Base-by-base conservation (phyloP, 2,113 vertebrate genomes). In the Peromyscus polionotus region DNA sequence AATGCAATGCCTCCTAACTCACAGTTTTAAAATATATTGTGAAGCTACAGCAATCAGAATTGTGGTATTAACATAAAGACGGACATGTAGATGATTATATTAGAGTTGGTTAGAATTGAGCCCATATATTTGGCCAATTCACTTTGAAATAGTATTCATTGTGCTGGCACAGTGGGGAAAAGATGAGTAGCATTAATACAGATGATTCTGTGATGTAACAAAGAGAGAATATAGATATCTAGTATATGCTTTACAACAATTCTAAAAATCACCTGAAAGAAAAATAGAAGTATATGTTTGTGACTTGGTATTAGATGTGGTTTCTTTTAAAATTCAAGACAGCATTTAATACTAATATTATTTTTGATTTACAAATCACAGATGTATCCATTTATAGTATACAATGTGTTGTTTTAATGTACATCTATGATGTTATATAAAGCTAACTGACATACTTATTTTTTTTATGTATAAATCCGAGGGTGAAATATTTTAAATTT, bases 101-200 rank as follows among this genome's bases (percentile, higher is more conserved):
- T 57, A 92, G 84, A 90, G 57, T 42, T 63, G 22, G 36, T 72
- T 19, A 93, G 48, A 90, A 80, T 48, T 79, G 89, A 84, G 73
- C 57, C 86, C 2, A 51, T 68, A 48, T 2, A 59, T 59, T 76
- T 54, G 8, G 33, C 2, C 42, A 75, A 14, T 67, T 68, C 39
- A 90, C 88, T 84, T 97, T 87, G 1, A 92, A 24, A 4, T 93
- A 87, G 36, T 1, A 5, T 77, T 12, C 8, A 88, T 28, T 3
- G 0, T 83, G 3, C 5, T 95, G 33, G 57, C 45, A 73, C 5
- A 92, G 72, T 33, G 86, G 54, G 39, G 83, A 28, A 20, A 80
- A 19, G 75, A 88, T 80, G 1, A 61, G 83, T 12, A 8, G 22
- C 39, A 13, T 86, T 93, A 83, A 16, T 83, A 59, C 22, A 94